Percentiles rank a stretch among this genome's conserved stretches.
Conservation (phyloP, 2,888 invertebrate species). For the Chouioia cunea region DNA sequence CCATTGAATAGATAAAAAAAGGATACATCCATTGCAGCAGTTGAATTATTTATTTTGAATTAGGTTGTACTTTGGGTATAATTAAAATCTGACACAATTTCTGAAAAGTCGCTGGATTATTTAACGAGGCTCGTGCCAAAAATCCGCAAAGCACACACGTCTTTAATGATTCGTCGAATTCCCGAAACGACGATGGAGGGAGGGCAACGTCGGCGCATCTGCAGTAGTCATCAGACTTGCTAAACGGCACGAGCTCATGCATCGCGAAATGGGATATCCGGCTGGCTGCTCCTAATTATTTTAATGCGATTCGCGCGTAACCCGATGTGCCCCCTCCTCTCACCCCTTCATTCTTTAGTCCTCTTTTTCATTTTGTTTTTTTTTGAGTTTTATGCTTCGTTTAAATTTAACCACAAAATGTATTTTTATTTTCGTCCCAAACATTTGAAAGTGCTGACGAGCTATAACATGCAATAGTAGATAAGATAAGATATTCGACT, state of each 20-base stretch:
- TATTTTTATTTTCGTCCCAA: constrained; percentile 32
- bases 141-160: constrained; percentile 8
- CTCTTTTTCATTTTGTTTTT: neutral
- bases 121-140: too few relatives aligned
- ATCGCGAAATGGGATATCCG: constrained; percentile 51
- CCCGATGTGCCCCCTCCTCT: constrained; percentile 20
- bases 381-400: constrained; percentile 8
- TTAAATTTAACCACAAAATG: neutral
- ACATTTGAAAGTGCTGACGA: constrained; percentile 29
- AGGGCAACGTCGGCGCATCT: constrained; percentile 4
- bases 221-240: constrained; percentile 28
- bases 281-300: constrained; percentile 61
- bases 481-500: constrained; percentile 21
- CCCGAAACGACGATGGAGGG: constrained; percentile 8
- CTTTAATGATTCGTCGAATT: constrained; percentile 47
- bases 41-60: too few relatives aligned
- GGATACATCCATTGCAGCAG: too few relatives aligned
- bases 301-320: constrained; percentile 54
- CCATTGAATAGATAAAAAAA: too few relatives aligned
- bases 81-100: too few relatives aligned
- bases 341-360: neutral
- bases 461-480: constrained; percentile 15
- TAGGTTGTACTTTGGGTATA: too few relatives aligned
- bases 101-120: too few relatives aligned
- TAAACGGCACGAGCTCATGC: constrained; percentile 7